These are phyloP conservation scores for Lophochroa leadbeateri DNA, from an alignment of 2,113 vertebrate genomes.

Conservation along the genomic window DNA sequence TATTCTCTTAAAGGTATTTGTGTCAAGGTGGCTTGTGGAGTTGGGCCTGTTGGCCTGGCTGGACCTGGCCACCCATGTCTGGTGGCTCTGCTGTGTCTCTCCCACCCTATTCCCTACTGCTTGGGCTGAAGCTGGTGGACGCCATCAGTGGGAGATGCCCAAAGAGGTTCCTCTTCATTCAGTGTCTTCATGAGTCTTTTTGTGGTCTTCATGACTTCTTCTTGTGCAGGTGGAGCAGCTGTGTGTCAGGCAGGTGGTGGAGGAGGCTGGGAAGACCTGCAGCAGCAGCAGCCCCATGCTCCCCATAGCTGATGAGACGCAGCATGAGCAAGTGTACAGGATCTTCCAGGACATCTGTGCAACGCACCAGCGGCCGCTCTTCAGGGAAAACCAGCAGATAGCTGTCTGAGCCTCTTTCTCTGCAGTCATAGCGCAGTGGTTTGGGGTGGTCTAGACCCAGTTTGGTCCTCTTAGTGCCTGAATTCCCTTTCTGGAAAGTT, in stretches of 20 bases:
- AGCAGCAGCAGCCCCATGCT: slow-evolving; percentile 19
- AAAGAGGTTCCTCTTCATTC: fast-evolving
- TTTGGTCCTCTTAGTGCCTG: neutral
- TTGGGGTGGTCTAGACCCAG: neutral
- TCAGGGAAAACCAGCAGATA: slow-evolving; percentile 90
- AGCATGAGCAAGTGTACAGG: slow-evolving; percentile 71
- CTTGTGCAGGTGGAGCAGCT: slow-evolving; percentile 74
- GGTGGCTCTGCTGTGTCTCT: neutral
- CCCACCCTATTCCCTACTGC: neutral
- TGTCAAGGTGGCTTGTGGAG: neutral
- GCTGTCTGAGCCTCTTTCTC: slow-evolving; percentile 77
- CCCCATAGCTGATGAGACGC: slow-evolving; percentile 51
- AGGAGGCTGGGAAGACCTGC: slow-evolving; percentile 69
- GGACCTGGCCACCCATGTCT: neutral
- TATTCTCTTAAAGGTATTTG: neutral
- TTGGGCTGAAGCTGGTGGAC: neutral
- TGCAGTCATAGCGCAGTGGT: fast-evolving
- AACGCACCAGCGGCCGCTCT: slow-evolving; percentile 82
- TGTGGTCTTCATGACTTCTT: neutral
- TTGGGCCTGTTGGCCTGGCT: neutral
- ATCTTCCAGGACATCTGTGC: slow-evolving; percentile 77
- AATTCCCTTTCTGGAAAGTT: neutral
- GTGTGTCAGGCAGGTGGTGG: slow-evolving; percentile 69
- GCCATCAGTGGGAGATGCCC: neutral
- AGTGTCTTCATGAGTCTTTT: neutral